Evolutionary conservation across 2,797 vertebrate species (phyloP).

Genomic region (Smutsia temminckii): DNA sequence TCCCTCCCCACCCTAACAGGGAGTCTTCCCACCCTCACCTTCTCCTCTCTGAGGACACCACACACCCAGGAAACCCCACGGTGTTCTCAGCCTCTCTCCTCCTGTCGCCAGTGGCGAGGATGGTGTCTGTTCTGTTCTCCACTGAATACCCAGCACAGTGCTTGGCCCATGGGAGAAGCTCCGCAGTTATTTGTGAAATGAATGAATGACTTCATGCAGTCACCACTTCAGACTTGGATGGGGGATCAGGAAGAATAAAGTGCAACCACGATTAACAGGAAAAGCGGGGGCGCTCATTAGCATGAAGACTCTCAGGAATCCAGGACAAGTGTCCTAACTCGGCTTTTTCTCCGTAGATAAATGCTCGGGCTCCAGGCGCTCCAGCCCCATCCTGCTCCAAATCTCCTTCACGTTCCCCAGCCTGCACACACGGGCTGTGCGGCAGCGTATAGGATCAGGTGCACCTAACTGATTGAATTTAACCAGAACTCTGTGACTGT

Average conservation of each 20-base stretch:
- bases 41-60: not conserved
- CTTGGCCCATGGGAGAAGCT: not conserved
- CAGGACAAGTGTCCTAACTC: not conserved
- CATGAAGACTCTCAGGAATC: too few species aligned
- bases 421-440: not conserved
- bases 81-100: not conserved
- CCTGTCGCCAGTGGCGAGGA: not conserved
- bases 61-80: not conserved
- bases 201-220: not conserved
- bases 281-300: not conserved
- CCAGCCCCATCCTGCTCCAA: not conserved
- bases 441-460: not conserved
- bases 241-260: not conserved
- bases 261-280: not conserved
- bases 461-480: not conserved
- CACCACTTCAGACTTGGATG: not conserved
- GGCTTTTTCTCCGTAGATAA: not conserved
- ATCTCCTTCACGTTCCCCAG: accelerated
- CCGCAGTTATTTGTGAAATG: not conserved
- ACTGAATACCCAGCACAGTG: not conserved
- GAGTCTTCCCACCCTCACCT: not conserved
- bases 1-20: not conserved
- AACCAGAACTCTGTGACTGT: not conserved
- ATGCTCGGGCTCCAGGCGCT: not conserved
- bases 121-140: not conserved